Evolutionary conservation across 2,797 vertebrate genomes (phyloP).

Genomic region (Sardinella longiceps): DNA sequence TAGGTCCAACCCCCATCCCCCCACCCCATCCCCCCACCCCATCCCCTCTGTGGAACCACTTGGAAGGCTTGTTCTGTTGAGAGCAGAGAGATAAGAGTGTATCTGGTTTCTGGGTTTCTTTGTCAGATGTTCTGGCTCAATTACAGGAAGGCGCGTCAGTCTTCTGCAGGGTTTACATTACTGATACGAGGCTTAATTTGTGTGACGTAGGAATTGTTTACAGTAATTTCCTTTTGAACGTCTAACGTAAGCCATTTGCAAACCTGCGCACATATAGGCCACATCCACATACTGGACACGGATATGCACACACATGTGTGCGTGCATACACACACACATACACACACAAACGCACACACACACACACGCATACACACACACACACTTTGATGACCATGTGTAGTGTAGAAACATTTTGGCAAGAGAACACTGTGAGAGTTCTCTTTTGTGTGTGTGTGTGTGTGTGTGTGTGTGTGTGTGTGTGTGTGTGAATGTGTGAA

Average conservation of each 20-base stretch:
- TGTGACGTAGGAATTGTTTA: neutral
- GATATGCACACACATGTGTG: too few relatives aligned
- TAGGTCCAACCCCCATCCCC: too few relatives aligned
- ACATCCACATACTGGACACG: too few relatives aligned
- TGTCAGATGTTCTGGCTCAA: neutral
- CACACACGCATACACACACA: too few relatives aligned
- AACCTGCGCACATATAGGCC: too few relatives aligned
- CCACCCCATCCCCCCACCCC: too few relatives aligned
- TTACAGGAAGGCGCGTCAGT: neutral
- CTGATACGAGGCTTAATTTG: neutral
- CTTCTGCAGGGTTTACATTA: neutral
- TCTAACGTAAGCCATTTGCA: neutral
- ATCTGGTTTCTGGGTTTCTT: neutral
- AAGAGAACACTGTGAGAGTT: too few relatives aligned
- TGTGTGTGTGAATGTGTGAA: neutral
- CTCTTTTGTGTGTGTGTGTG: neutral
- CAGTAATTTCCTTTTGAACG: neutral
- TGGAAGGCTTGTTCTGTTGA: neutral
- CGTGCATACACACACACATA: too few relatives aligned
- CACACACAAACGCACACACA: too few relatives aligned
- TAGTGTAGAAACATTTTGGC: too few relatives aligned
- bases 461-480: neutral
- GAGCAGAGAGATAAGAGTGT: neutral
- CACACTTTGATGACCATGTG: too few relatives aligned
- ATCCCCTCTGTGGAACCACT: neutral